Evolutionary conservation across 2,888 invertebrate species (phyloP), one percentile per base, ranked within the genome.

Genomic region (Scrobipalpa atriplicella): DNA sequence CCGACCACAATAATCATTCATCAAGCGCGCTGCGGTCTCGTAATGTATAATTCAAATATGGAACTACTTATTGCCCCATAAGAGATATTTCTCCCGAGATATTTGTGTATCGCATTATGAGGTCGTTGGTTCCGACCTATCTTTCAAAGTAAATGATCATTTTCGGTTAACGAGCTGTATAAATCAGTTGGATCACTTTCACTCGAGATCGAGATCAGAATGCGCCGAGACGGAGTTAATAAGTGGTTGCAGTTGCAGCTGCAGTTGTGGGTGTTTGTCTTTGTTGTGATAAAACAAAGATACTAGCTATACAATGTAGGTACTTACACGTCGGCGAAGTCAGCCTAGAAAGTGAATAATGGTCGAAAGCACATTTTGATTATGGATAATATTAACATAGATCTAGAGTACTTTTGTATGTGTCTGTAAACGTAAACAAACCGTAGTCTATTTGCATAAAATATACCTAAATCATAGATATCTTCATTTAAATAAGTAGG

Each of bases 111-210:
- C 29, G 41, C 60, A 69, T 66, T 66, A 68, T 69, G 70, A 62
- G 65, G 68, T 69, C 65, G 76, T 75, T 73, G 70, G 72, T 72
- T 69, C 69, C 73, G 74, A 77, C 77, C 78, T 76, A 81, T 78
- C 79, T 78, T 75, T 71, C 71, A 71, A 67, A 75, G 75, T 71
- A 73, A 75, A 78, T 75, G 74, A 74, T 81, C 75, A 77, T 78
- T 75, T 77, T 70, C 70, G 69, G 70, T 72, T 78, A 80, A 81
- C 76, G 78, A 76, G 75, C 70, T 70, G 69, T 72, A 80, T 82
- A 78, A 82, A 82, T 82, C 80, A 77, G 80, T 81, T 78, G 78
- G 78, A 79, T 81, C 80, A 82, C 83, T 83, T 83, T 83, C 83
- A 79, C 82, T 79, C 69, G 77, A 80, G 77, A 81, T 78, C 77